Base-by-base conservation (phyloP, 2,888 invertebrate species). In the Monoplex corrugatus region DNA sequence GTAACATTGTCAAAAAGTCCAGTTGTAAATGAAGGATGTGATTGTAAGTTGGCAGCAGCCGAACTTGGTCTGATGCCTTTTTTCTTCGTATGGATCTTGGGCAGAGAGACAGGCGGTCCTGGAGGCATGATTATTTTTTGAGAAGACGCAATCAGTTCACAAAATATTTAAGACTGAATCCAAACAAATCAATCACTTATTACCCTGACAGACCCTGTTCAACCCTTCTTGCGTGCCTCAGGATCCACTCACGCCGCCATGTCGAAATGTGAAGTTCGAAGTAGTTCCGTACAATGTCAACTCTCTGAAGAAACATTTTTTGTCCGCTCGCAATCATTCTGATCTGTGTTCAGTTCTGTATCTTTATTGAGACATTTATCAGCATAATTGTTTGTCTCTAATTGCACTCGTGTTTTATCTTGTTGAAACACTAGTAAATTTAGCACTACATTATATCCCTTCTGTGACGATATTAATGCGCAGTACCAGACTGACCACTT, bases 31-130 rank as follows among this genome's bases (percentile, higher is more conserved):
- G 93, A 92, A 35, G 94, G 95, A 89, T 95, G 95, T 23, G 93
- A 95, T 90, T 96, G 95, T 44, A 96, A 89, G 90, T 95, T 95
- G 1, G 95, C 95, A 23, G 95, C 92, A 1, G 96, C 96, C 6
- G 95, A 95, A 87, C 94, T 95, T 8, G 95, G 95, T 83, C 95
- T 92, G 35, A 95, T 93, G 80, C 93, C 92, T 90, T 93, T 94
- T 87, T 89, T 90, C 45, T 82, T 88, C 82, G 32, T 32, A 5
- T 88, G 82, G 82, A 88, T 88, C 43, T 88, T 88, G 23, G 87
- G 87, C 50, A 88, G 83, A 16, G 57, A 43, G 40, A 88, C 82
- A 43, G 87, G 87, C 19, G 87, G 43, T 50, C 83, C 63, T 83
- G 43, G 87, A 63, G 87, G 82, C 87, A 88, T 88, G 40, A 28